Conservation (phyloP, 2,888 invertebrate species). For the Teleogryllus oceanicus region DNA sequence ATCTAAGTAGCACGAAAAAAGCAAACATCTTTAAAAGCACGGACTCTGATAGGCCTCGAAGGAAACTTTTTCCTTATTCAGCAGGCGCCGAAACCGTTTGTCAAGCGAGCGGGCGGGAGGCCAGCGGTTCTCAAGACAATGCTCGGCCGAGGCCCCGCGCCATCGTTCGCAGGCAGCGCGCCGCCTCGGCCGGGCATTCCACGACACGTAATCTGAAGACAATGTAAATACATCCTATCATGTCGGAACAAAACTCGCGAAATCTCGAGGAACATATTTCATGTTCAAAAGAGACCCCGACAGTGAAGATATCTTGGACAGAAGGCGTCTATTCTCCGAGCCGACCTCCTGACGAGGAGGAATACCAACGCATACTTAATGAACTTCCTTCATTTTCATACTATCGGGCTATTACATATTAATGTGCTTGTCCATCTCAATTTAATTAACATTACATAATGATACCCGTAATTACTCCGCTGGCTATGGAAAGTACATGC, state of each 20-base stretch:
- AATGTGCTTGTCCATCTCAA: conserved; percentile 18
- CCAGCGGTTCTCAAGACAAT: no score
- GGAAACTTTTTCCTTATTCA: no score
- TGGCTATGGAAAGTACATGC: neutral
- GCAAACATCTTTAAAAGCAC: no score
- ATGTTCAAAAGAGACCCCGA: conserved; percentile 18
- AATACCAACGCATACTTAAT: neutral
- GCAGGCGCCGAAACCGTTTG: no score
- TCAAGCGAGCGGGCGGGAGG: no score
- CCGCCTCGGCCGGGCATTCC: neutral
- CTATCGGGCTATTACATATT: conserved; percentile 10
- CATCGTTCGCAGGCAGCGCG: no score
- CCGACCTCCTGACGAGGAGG: neutral
- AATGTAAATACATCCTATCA: conserved; percentile 11
- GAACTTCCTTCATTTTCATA: conserved; percentile 18
- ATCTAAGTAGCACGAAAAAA: no score
- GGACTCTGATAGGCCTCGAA: no score
- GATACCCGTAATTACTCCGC: neutral
- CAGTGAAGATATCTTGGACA: conserved; percentile 18
- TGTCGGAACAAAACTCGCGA: conserved; percentile 9
- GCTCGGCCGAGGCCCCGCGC: no score
- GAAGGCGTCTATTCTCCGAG: neutral
- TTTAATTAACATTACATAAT: conserved; percentile 10
- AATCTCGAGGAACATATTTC: conserved; percentile 4
- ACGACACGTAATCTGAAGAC: neutral